These are phyloP conservation scores for Podargus strigoides DNA, from an alignment of 2,797 vertebrate species.

Conservation along the genomic window DNA sequence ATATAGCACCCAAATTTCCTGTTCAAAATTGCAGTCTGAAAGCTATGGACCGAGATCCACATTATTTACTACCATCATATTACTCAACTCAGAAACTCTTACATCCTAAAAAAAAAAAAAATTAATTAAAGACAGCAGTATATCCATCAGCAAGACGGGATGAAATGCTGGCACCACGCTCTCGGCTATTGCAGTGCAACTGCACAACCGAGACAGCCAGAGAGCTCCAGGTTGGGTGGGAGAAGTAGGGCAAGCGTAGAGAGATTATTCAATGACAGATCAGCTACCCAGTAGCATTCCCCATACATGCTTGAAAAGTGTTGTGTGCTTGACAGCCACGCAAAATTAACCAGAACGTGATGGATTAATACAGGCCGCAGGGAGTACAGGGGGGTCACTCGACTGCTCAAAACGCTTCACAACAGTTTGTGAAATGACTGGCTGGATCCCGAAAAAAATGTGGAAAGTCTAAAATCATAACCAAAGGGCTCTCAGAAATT, in stretches of 20 bases:
- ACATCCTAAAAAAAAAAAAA: not conserved
- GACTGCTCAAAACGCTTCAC: not conserved
- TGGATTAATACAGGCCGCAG: not conserved
- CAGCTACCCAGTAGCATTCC: not conserved
- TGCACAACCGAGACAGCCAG: not conserved
- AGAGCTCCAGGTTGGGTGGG: not conserved
- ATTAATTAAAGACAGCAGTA: not conserved
- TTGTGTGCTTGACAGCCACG: not conserved
- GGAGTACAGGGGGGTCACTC: not conserved
- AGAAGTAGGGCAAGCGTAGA: not conserved
- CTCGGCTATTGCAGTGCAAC: not conserved
- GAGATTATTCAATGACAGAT: not conserved
- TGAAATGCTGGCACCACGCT: not conserved
- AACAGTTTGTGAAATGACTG: not conserved
- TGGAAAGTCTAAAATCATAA: not conserved
- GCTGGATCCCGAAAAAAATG: not conserved
- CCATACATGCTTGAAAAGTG: not conserved
- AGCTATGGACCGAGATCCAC: not conserved
- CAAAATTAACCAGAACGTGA: constrained; percentile 35
- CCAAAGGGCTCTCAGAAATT: not conserved
- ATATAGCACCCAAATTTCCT: not conserved
- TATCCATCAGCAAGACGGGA: not conserved
- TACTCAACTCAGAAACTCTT: not conserved
- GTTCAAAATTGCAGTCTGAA: not conserved
- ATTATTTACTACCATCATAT: not conserved